phyloP scores from a whole-genome alignment of 2,797 vertebrate genomes.

The Triplophysa bombifrons region DNA sequence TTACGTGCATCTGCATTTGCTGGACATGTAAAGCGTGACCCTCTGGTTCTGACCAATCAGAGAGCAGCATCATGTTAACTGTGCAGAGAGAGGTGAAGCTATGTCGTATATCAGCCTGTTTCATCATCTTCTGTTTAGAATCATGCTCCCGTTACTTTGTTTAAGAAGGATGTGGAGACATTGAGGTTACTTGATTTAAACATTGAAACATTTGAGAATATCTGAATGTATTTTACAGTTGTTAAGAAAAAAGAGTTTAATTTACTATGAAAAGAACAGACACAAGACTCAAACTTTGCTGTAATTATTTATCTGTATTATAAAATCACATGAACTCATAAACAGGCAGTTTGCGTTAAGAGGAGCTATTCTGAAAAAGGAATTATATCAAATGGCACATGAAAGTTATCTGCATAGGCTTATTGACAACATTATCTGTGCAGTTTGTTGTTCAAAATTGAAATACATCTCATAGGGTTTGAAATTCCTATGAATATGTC shows the following conservation, averaged over 20 bases:
- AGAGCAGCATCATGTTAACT: slow-evolving; percentile 1
- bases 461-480: slow-evolving; percentile 2
- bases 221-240: not conserved
- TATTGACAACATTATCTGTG: too few species aligned
- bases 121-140: slow-evolving; percentile 38
- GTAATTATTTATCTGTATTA: too few species aligned
- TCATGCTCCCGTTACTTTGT: not conserved
- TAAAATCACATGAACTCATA: too few species aligned
- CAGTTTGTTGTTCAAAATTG: not conserved
- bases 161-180: slow-evolving; percentile 7
- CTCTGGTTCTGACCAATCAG: slow-evolving; percentile 30
- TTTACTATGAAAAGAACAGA: not conserved
- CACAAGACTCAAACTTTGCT: too few species aligned
- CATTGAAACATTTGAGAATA: not conserved
- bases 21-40: not conserved
- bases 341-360: too few species aligned
- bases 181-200: not conserved
- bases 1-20: not conserved
- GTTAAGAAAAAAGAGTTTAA: not conserved
- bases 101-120: slow-evolving; percentile 32
- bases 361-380: too few species aligned
- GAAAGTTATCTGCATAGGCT: too few species aligned
- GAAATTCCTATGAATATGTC: not conserved
- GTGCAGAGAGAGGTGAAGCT: slow-evolving; percentile 27
- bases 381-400: too few species aligned